Conservation (phyloP, 2,797 vertebrate genomes). For the Siniperca undulata region DNA sequence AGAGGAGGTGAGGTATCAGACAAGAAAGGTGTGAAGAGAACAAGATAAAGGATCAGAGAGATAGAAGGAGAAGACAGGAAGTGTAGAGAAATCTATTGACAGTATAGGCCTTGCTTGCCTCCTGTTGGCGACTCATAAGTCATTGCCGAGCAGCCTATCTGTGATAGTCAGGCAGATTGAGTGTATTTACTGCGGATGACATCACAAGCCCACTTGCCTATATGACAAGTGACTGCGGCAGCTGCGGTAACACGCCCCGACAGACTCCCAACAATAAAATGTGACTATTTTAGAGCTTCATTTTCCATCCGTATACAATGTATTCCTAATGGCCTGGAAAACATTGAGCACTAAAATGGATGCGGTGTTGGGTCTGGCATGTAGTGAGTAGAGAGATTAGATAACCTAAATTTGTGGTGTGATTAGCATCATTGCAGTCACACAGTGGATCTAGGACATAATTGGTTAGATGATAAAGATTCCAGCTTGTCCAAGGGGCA, state of each 20-base stretch:
- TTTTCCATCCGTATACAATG: slow-evolving; percentile 52
- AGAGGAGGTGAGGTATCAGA: slow-evolving; percentile 38
- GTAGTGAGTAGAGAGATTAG: slow-evolving; percentile 46
- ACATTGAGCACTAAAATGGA: slow-evolving; percentile 36
- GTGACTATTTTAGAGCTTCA: slow-evolving; percentile 71
- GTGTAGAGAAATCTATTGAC: slow-evolving; percentile 28
- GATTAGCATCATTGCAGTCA: slow-evolving; percentile 55
- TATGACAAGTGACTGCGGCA: slow-evolving; percentile 81
- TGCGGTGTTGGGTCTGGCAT: not conserved
- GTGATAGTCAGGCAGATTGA: slow-evolving; percentile 61
- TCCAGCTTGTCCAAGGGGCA: slow-evolving; percentile 54
- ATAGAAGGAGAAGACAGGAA: slow-evolving; percentile 28
- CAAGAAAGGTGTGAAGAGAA: slow-evolving; percentile 37
- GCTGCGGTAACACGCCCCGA: slow-evolving; percentile 71
- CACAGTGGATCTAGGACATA: slow-evolving; percentile 71
- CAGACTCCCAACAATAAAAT: slow-evolving; percentile 71
- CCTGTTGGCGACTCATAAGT: slow-evolving; percentile 58
- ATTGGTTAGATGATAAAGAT: slow-evolving; percentile 77
- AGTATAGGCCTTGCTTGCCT: slow-evolving; percentile 28
- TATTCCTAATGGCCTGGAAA: slow-evolving; percentile 46
- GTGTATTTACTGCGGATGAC: slow-evolving; percentile 83
- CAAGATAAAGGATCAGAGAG: slow-evolving; percentile 43
- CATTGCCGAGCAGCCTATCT: slow-evolving; percentile 57
- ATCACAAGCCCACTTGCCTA: slow-evolving; percentile 73
- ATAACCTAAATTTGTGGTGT: slow-evolving; percentile 61